Conservation (phyloP, 35 echinoderm and acorn worm genomes). For the Strongylocentrotus purpuratus region DNA sequence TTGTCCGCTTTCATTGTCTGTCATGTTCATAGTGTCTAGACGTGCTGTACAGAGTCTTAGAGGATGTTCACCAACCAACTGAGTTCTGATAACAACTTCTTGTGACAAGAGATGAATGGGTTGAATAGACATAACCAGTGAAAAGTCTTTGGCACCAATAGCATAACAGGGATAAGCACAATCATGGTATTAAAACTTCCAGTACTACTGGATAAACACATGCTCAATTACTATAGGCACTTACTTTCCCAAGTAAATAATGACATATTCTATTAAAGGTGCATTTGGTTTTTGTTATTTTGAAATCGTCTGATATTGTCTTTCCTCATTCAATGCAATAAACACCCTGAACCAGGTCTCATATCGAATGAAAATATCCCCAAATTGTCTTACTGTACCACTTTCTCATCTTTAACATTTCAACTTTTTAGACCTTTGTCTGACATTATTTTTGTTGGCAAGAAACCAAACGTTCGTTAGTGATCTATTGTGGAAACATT, state of each 20-base stretch:
- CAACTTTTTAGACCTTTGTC: neutral
- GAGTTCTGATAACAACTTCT: neutral
- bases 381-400: neutral
- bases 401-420: neutral
- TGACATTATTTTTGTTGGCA: neutral
- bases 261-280: neutral
- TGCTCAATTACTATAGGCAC: neutral
- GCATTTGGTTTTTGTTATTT: neutral
- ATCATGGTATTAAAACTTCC: neutral
- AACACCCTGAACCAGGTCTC: neutral
- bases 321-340: neutral
- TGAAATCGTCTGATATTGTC: neutral
- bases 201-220: neutral
- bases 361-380: no score
- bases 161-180: neutral
- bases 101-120: neutral
- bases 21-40: no score
- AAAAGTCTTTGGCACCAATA: neutral
- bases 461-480: neutral
- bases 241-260: neutral
- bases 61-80: neutral
- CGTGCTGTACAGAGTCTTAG: neutral
- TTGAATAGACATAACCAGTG: neutral
- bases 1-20: no score
- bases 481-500: neutral